Conservation (phyloP, 2,888 invertebrate genomes). For the Mactromeris polynyma region DNA sequence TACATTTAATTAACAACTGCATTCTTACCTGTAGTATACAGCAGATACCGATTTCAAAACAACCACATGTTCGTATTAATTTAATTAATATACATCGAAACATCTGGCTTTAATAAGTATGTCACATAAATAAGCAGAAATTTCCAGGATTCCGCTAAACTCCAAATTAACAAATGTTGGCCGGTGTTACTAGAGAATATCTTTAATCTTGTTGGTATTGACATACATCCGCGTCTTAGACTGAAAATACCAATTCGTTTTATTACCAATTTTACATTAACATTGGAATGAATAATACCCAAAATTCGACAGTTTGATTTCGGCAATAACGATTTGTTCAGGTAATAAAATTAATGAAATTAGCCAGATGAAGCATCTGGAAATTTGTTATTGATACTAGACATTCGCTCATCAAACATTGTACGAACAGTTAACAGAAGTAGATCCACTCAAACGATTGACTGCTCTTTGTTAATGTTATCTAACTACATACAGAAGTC, state of each 20-base stretch:
- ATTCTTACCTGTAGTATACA: no score
- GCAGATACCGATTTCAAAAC: no score
- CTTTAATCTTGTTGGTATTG: not conserved
- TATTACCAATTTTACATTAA: not conserved
- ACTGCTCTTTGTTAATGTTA: not conserved
- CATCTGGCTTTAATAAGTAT: not conserved
- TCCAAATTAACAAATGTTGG: not conserved
- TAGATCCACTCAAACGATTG: not conserved
- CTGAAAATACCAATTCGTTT: not conserved
- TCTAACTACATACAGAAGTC: not conserved
- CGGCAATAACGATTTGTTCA: not conserved
- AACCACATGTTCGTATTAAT: not conserved
- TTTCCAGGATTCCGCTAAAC: not conserved
- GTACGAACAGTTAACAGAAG: not conserved
- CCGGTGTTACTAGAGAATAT: not conserved
- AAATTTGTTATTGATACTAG: not conserved
- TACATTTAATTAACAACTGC: no score
- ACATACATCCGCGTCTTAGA: not conserved
- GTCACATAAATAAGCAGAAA: not conserved
- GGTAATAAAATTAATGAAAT: constrained; percentile 20
- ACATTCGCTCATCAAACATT: not conserved
- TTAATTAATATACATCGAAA: not conserved
- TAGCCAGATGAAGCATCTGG: constrained; percentile 12
- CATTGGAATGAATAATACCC: not conserved
- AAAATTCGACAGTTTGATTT: not conserved